Percentiles rank a stretch among this genome's conserved stretches.
Conservation (phyloP, 1,140 invertebrate genomes). For the Diprion similis region DNA sequence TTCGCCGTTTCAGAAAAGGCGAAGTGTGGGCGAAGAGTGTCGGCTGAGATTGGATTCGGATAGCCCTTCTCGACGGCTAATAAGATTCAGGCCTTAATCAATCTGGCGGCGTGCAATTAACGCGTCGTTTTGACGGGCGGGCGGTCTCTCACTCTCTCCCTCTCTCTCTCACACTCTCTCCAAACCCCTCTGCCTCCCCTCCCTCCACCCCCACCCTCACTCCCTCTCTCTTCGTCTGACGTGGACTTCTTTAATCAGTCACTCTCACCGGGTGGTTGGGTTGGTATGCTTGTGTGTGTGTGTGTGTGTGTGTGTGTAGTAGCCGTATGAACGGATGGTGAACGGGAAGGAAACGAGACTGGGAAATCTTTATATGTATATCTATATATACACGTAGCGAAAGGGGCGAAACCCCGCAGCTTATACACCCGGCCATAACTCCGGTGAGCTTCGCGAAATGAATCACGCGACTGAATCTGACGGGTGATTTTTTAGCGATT, state of each 20-base stretch:
- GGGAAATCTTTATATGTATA: slow-evolving; percentile 12
- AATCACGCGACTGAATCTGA: slow-evolving; percentile 47
- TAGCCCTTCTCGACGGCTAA: slow-evolving; percentile 38
- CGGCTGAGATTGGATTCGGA: slow-evolving; percentile 28
- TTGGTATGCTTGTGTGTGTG: background rate
- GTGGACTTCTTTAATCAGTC: slow-evolving; percentile 53
- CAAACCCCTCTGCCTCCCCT: slow-evolving; percentile 32
- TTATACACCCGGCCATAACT: background rate
- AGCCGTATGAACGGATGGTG: background rate
- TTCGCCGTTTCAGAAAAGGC: background rate
- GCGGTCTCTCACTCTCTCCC: background rate
- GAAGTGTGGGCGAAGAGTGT: slow-evolving; percentile 17
- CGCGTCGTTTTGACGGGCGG: slow-evolving; percentile 42
- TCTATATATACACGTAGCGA: no score
- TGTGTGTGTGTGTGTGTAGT: slow-evolving; percentile 15
- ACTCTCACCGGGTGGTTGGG: slow-evolving; percentile 24
- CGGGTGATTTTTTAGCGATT: slow-evolving; percentile 47
- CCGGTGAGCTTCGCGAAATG: slow-evolving; percentile 34
- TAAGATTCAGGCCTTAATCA: slow-evolving; percentile 47
- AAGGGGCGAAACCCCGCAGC: background rate
- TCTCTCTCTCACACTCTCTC: slow-evolving; percentile 33
- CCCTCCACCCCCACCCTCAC: no score
- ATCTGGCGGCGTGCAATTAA: slow-evolving; percentile 46
- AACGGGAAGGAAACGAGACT: slow-evolving; percentile 22
- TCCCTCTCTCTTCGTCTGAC: slow-evolving; percentile 38